Conservation (phyloP, 2,113 vertebrate species). For the Dryoscopus gambensis region DNA sequence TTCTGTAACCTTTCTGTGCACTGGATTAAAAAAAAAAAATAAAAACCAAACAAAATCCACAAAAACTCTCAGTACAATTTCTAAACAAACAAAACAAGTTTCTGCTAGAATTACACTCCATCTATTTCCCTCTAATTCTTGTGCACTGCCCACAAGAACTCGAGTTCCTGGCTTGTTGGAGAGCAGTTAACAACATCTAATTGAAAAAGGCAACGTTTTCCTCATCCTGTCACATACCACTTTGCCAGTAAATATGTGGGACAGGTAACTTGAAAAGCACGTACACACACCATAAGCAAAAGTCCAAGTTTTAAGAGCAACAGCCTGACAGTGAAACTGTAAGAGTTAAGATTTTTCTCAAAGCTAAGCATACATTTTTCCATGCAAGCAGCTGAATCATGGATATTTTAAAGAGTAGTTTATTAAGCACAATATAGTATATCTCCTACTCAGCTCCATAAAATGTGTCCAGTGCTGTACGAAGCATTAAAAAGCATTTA, state of each 20-base stretch:
- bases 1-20: background rate
- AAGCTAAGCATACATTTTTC: background rate
- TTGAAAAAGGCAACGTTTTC: background rate
- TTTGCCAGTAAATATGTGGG: background rate
- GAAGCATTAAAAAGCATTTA: background rate
- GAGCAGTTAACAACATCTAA: background rate
- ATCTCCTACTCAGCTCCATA: constrained; percentile 4
- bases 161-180: background rate
- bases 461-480: background rate
- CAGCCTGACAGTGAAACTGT: background rate
- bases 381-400: background rate
- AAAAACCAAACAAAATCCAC: background rate
- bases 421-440: background rate
- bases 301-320: background rate
- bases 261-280: background rate
- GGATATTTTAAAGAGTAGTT: constrained; percentile 17
- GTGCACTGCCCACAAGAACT: background rate
- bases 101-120: background rate
- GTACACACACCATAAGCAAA: background rate
- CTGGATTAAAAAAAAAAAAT: background rate
- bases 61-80: background rate
- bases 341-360: background rate
- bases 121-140: background rate
- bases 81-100: background rate
- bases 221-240: background rate